Base-by-base conservation (phyloP, 2,888 invertebrate species). In the Coecobrya sp. region DNA sequence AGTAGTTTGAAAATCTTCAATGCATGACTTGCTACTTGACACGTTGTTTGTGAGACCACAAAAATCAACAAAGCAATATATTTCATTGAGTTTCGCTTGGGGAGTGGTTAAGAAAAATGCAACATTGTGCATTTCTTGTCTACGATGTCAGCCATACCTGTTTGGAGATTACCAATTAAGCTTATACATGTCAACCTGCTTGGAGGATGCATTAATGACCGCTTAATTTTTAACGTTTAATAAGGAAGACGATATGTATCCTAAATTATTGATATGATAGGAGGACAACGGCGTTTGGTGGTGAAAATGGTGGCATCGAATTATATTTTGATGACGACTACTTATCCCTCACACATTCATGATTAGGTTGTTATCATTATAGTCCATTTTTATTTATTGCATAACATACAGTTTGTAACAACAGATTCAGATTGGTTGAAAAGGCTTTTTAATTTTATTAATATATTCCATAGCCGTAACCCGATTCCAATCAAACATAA, bases 381-480 rank as follows among this genome's bases (percentile, higher is more conserved):
- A n/a, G n/a, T n/a, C n/a, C 49, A 10, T 49, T 49, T 13, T 7
- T 10, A 7, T 49, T 49, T 13, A 11, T 10, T 10, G 13, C 10
- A 49, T 13, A 49, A 55, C 3, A n/a, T 19, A 55, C 19, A 1
- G 55, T 5, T 10, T 55, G 19, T 55, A 55, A 19, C 2, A 19
- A 36, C 49, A 49, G 49, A 49, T 49, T 13, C 5, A 59, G 11
- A 65, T 65, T 59, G 59, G 11, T 16, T 65, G 65, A 19, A 65
- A 16, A 11, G 8, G 25, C 1, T 55, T 19, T 25, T 65, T 65
- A 65, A 65, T 65, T 65, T 65, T 65, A 65, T 65, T 70, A 70
- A 70, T 70, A 36, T 70, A 70, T 70, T 70, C 68, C 36, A 70
- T 36, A 27, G 30, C 11, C 19, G 68, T 70, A 70, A 70, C 68